Evolutionary conservation across 2,113 vertebrate genomes (phyloP).

Genomic region (Epinephelus moara): DNA sequence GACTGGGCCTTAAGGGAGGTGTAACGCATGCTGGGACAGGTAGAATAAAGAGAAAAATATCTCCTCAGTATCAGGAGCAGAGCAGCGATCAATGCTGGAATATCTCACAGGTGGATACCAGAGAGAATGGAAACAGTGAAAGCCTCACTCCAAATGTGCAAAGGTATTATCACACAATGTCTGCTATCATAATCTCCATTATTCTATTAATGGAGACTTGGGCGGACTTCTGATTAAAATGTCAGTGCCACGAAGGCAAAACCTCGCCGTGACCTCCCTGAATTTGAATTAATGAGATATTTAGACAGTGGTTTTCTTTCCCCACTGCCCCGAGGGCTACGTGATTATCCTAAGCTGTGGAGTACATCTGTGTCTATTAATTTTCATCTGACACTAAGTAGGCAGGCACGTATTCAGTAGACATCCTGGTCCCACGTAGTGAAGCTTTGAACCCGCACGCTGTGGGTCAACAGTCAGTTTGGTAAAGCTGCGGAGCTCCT

Average conservation of each 20-base stretch:
- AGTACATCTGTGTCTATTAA: constrained; percentile 78
- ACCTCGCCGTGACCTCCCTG: constrained; percentile 70
- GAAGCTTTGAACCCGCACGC: constrained; percentile 49
- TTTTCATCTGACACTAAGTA: constrained; percentile 78
- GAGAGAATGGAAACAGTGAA: constrained; percentile 1
- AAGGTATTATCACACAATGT: constrained; percentile 44
- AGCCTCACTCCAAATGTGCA: constrained; percentile 18
- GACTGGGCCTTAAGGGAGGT: constrained; percentile 5
- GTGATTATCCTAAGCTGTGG: constrained; percentile 76
- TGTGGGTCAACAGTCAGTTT: constrained; percentile 57
- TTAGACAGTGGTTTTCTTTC: constrained; percentile 71
- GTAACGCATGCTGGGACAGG: constrained; percentile 27
- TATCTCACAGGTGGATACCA: constrained; percentile 25
- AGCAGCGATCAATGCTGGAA: constrained; percentile 22
- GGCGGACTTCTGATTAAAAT: constrained; percentile 75
- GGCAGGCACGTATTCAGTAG: constrained; percentile 67
- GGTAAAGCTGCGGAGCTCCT: constrained; percentile 34
- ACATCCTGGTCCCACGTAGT: constrained; percentile 43
- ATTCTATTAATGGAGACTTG: constrained; percentile 66
- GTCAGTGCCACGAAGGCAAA: constrained; percentile 63
- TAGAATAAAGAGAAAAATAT: constrained; percentile 13
- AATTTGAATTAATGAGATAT: constrained; percentile 82
- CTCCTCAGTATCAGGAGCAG: constrained; percentile 16
- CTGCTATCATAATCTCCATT: constrained; percentile 49
- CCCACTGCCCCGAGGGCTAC: constrained; percentile 51